phyloP scores from a whole-genome alignment of 2,113 vertebrate species.

The Plestiodon gilberti region DNA sequence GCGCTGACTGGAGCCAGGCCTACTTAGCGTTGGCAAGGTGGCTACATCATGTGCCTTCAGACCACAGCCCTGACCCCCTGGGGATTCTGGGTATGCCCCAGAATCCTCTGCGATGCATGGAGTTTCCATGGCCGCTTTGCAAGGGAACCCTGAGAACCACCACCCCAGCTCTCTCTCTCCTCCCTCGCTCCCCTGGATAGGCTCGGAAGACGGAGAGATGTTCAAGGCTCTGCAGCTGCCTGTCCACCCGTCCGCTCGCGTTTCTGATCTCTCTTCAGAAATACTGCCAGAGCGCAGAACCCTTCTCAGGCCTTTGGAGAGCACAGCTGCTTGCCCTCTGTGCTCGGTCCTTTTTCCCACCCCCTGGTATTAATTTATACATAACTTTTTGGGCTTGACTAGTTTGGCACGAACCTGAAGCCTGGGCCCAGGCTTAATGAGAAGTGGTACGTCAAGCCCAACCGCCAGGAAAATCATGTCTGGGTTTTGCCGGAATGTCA shows the following conservation, averaged over 20 bases:
- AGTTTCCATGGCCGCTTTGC: background rate
- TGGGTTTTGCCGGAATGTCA: conserved; percentile 85
- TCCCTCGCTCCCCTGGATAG: background rate
- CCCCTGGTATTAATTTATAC: accelerated
- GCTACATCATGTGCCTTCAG: no score
- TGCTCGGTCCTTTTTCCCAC: accelerated
- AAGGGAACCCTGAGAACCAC: background rate
- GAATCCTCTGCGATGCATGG: background rate
- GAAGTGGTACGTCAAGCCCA: conserved; percentile 68
- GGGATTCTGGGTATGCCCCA: background rate
- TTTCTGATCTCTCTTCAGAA: background rate
- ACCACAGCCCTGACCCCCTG: no score
- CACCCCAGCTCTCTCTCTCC: background rate
- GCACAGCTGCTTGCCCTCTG: accelerated
- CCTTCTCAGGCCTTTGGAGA: background rate
- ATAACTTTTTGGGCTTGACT: background rate
- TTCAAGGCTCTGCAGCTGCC: background rate
- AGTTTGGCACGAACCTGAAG: conserved; percentile 41
- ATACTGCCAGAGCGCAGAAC: accelerated
- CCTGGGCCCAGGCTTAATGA: conserved; percentile 53
- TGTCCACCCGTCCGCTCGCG: background rate
- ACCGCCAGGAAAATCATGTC: conserved; percentile 75
- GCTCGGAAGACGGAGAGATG: background rate
- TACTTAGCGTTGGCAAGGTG: no score
- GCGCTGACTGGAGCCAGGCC: no score